Conservation (phyloP, 2,888 invertebrate species). For the Stomorhina lunata region DNA sequence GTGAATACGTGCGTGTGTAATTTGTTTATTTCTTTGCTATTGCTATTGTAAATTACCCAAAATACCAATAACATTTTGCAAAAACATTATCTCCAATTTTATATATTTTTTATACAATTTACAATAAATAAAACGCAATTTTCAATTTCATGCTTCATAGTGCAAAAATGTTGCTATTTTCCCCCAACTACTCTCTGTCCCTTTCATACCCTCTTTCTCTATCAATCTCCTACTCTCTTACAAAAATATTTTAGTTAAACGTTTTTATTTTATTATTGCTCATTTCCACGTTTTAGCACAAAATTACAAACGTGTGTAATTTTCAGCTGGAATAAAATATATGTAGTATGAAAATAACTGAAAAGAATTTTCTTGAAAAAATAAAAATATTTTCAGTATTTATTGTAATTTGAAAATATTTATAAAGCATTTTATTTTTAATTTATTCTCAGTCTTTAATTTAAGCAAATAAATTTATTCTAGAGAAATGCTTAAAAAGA, state of each 20-base stretch:
- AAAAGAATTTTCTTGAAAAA: conserved; percentile 13
- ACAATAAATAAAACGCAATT: conserved; percentile 58
- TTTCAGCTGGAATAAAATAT: background rate
- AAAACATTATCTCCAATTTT: conserved; percentile 31
- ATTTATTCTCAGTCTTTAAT: conserved; percentile 30
- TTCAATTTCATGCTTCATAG: conserved; percentile 60
- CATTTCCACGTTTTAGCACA: conserved; percentile 3
- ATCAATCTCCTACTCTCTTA: no score
- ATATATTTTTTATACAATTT: conserved; percentile 36
- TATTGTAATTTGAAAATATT: conserved; percentile 17
- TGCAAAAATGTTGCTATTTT: conserved; percentile 50
- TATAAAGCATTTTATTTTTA: conserved; percentile 28
- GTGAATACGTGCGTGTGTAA: background rate
- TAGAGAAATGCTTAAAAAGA: background rate
- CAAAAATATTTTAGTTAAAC: conserved; percentile 31
- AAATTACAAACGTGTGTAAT: background rate
- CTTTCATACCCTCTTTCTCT: no score
- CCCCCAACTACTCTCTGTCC: no score
- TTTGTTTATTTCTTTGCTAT: background rate
- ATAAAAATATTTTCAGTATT: background rate
- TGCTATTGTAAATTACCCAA: background rate
- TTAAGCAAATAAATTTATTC: conserved; percentile 5
- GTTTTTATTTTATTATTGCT: conserved; percentile 18
- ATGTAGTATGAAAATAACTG: background rate
- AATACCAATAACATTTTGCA: conserved; percentile 17